A percentile compares a stretch with the other conserved stretches of the same genome.
phyloP scores from a whole-genome alignment of 2,888 invertebrate genomes.

The Drosophila longiperda region DNA sequence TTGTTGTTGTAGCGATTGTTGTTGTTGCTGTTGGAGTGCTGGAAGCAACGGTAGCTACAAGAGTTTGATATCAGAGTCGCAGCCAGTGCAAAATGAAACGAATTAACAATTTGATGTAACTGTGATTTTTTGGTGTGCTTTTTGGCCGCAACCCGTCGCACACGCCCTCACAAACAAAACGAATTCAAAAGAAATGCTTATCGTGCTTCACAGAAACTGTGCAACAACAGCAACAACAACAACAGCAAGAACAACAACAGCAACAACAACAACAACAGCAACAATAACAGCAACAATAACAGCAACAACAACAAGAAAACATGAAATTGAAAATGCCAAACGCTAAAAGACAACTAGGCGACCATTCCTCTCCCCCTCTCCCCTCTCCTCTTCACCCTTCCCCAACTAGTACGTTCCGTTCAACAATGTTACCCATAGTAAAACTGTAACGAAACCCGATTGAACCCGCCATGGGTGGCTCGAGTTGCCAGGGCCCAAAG shows the following conservation, averaged over 20 bases:
- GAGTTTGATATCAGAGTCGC: conserved; percentile 52
- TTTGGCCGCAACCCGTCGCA: conserved; percentile 53
- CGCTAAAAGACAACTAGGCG: conserved; percentile 78
- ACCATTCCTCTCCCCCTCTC: conserved; percentile 29
- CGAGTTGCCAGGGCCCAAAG: conserved; percentile 57
- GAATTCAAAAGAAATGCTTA: conserved; percentile 81
- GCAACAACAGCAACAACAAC: conserved; percentile 47
- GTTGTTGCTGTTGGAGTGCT: conserved; percentile 43
- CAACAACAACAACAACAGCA: conserved; percentile 49
- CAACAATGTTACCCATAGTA: conserved; percentile 64
- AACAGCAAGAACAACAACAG: conserved; percentile 52
- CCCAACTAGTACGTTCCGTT: conserved; percentile 20
- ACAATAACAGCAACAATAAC: conserved; percentile 47
- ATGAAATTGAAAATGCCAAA: conserved; percentile 79
- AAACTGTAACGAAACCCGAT: conserved; percentile 80
- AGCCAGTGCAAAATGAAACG: conserved; percentile 80
- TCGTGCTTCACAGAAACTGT: conserved; percentile 78
- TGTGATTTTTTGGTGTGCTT: conserved; percentile 66
- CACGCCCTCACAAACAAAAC: conserved; percentile 77
- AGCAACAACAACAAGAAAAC: conserved; percentile 59
- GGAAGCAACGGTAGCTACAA: conserved; percentile 71
- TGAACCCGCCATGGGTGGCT: conserved; percentile 79
- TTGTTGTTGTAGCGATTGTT: conserved; percentile 27
- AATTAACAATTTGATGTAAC: conserved; percentile 81
- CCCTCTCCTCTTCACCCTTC: background rate